Conservation (phyloP, 2,113 vertebrate species). For the Anser cygnoides region DNA sequence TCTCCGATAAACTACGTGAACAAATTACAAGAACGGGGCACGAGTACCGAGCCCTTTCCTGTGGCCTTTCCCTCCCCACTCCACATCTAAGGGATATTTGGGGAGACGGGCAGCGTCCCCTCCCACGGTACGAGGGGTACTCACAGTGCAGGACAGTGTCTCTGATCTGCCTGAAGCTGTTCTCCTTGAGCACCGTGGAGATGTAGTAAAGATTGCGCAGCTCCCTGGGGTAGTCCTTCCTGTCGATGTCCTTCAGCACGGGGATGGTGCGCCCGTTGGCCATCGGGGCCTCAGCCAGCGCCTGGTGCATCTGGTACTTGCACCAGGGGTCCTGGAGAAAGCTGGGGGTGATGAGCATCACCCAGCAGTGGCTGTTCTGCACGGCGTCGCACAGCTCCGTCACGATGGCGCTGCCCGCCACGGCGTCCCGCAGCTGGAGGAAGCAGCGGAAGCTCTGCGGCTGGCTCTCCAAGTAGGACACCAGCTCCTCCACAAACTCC, state of each 20-base stretch:
- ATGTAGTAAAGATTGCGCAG: constrained; percentile 84
- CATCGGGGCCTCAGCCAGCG: constrained; percentile 78
- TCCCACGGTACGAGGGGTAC: not conserved
- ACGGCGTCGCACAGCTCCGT: constrained; percentile 84
- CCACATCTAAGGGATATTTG: accelerated
- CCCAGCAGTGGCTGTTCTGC: constrained; percentile 83
- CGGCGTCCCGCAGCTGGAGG: constrained; percentile 80
- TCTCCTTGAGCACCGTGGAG: constrained; percentile 66
- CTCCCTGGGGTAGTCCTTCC: constrained; percentile 81
- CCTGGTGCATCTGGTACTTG: constrained; percentile 90
- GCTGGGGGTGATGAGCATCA: constrained; percentile 82
- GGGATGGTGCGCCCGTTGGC: constrained; percentile 86
- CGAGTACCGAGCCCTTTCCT: not conserved
- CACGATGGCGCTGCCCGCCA: constrained; percentile 73
- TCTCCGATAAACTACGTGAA: not conserved
- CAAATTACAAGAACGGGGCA: accelerated
- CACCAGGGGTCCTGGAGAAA: constrained; percentile 89
- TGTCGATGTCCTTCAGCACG: constrained; percentile 73
- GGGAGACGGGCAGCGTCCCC: not conserved
- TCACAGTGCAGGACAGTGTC: constrained; percentile 82
- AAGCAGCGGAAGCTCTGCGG: constrained; percentile 82
- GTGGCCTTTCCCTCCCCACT: accelerated
- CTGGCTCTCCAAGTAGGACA: constrained; percentile 81
- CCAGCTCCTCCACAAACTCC: constrained; percentile 76
- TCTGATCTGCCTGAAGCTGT: constrained; percentile 77